Conservation (phyloP, 2,888 invertebrate species). For the Alviniconcha strummeri region DNA sequence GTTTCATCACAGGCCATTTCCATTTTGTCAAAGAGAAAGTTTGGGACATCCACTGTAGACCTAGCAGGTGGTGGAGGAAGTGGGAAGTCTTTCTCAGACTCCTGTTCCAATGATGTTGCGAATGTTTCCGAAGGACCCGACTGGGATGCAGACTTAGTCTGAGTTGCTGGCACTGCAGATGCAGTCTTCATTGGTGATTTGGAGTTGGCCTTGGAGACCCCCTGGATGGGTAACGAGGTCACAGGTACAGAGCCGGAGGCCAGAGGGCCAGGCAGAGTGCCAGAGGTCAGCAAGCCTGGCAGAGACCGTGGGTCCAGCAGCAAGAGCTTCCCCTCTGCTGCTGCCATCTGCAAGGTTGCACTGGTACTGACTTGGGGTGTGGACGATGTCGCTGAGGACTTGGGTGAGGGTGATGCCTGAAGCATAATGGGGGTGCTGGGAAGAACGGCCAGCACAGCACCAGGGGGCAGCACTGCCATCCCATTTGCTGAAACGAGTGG, state of each 20-base stretch:
- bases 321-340: slow-evolving; percentile 10
- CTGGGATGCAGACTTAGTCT: too few relatives aligned
- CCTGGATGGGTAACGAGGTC: neutral
- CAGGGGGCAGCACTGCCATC: slow-evolving; percentile 22
- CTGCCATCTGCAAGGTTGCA: slow-evolving; percentile 6
- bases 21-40: slow-evolving; percentile 22
- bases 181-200: neutral
- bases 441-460: slow-evolving; percentile 6
- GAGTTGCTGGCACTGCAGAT: neutral
- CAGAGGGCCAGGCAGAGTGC: neutral
- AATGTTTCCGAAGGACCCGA: too few relatives aligned
- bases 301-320: slow-evolving; percentile 9
- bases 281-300: neutral
- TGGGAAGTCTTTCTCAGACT: too few relatives aligned
- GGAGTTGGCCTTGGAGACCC: neutral
- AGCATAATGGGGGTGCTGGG: slow-evolving; percentile 15
- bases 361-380: neutral
- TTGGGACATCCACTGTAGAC: slow-evolving; percentile 11
- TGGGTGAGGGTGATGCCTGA: neutral
- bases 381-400: neutral
- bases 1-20: neutral
- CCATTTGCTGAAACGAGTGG: neutral
- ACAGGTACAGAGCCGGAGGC: neutral
- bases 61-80: neutral
- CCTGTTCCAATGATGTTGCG: too few relatives aligned